phyloP scores from a whole-genome alignment of 2,888 invertebrate genomes.

The Bimastos eiseni region DNA sequence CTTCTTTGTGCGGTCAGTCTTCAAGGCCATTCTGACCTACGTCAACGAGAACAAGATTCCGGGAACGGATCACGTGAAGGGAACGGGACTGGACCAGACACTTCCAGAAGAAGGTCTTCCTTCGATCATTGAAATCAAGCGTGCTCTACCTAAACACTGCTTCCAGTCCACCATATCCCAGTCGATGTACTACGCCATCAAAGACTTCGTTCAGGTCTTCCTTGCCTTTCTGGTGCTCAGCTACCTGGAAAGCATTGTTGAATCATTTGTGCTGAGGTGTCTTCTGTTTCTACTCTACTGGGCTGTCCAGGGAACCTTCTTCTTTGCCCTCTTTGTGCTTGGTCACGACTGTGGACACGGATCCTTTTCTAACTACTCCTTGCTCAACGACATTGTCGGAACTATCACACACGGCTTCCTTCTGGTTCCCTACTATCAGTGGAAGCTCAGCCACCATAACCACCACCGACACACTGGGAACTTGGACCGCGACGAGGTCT shows the following conservation, averaged over 20 bases:
- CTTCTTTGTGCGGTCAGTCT: conserved; percentile 39
- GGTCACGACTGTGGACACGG: conserved; percentile 59
- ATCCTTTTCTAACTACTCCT: conserved; percentile 51
- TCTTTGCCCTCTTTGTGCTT: conserved; percentile 54
- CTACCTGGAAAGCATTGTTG: conserved; percentile 24
- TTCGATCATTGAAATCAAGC: conserved; percentile 53
- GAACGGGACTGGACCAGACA: conserved; percentile 34
- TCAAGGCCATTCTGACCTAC: conserved; percentile 36
- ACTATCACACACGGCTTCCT: conserved; percentile 52
- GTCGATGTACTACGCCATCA: conserved; percentile 53
- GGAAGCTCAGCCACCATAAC: conserved; percentile 56
- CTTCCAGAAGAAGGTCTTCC: conserved; percentile 48
- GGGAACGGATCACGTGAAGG: conserved; percentile 31
- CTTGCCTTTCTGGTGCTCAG: conserved; percentile 42
- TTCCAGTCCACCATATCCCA: conserved; percentile 49
- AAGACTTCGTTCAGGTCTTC: conserved; percentile 49
- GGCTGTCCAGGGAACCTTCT: conserved; percentile 55
- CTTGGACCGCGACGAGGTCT: conserved; percentile 56
- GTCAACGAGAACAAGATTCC: conserved; percentile 29
- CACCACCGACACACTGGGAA: conserved; percentile 58
- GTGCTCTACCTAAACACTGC: conserved; percentile 50
- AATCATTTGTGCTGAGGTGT: background rate
- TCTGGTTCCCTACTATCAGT: conserved; percentile 55
- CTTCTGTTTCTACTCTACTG: conserved; percentile 49
- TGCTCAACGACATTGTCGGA: conserved; percentile 54